phyloP scores from a whole-genome alignment of 2,113 vertebrate species.

The Ranitomeya imitator region DNA sequence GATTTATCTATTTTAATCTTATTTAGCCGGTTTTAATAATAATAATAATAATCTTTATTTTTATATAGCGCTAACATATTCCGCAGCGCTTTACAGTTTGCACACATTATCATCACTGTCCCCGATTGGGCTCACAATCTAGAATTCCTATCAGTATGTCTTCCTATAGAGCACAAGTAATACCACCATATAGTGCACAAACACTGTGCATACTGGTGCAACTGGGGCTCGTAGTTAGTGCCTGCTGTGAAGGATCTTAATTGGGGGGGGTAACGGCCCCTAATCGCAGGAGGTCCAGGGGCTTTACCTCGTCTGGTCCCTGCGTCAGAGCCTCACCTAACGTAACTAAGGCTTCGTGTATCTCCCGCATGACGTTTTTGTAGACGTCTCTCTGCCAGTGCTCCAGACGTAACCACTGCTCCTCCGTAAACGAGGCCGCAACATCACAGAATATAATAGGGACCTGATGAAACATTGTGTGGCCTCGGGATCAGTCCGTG shows the following conservation, averaged over 20 bases:
- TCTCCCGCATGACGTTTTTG: constrained; percentile 35
- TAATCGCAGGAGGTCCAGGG: background rate
- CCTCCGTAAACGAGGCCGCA: constrained; percentile 38
- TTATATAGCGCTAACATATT: no score
- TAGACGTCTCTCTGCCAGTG: constrained; percentile 29
- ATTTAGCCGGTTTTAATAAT: no score
- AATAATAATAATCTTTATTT: no score
- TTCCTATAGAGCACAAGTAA: no score
- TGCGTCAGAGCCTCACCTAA: constrained; percentile 21
- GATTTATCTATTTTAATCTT: no score
- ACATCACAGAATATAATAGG: constrained; percentile 35
- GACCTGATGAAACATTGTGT: background rate
- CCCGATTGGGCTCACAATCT: no score
- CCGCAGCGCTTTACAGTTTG: no score
- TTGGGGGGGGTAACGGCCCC: background rate
- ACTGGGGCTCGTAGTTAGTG: background rate
- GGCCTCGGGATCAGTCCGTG: constrained; percentile 1
- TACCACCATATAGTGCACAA: no score
- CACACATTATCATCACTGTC: no score
- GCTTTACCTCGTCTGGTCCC: background rate
- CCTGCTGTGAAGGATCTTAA: background rate
- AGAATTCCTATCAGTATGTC: no score
- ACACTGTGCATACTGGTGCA: background rate
- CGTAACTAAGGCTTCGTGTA: background rate
- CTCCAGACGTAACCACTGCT: constrained; percentile 30